Percentiles rank a stretch among this genome's conserved stretches.
phyloP scores from a whole-genome alignment of 2,888 invertebrate genomes.

The Harpagoxenus sublaevis region DNA sequence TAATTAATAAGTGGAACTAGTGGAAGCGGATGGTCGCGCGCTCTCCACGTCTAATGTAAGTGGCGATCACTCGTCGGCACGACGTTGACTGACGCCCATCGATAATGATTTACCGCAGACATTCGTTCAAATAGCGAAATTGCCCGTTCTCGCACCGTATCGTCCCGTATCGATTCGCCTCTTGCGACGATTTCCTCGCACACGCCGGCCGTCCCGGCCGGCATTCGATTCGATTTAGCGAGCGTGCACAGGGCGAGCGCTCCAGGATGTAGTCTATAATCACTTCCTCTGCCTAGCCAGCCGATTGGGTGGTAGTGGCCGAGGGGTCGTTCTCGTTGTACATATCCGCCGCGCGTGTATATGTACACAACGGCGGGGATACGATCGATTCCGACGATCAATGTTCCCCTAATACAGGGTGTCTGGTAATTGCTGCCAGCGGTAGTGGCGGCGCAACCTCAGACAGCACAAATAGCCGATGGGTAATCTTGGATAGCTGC shows the following conservation, averaged over 20 bases:
- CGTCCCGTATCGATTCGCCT: slow-evolving; percentile 34
- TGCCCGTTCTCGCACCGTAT: background rate
- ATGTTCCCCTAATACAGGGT: slow-evolving; percentile 78
- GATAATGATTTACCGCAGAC: slow-evolving; percentile 21
- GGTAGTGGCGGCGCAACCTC: slow-evolving; percentile 13
- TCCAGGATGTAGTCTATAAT: slow-evolving; percentile 84
- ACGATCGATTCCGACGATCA: slow-evolving; percentile 81
- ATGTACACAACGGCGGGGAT: slow-evolving; percentile 62
- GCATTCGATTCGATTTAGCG: slow-evolving; percentile 75
- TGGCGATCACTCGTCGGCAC: background rate
- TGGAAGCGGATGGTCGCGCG: background rate
- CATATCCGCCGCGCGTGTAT: slow-evolving; percentile 72
- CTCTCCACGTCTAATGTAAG: background rate
- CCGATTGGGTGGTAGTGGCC: slow-evolving; percentile 75
- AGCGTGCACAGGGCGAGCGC: slow-evolving; percentile 71
- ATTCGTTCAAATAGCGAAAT: slow-evolving; percentile 39
- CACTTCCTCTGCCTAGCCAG: slow-evolving; percentile 81
- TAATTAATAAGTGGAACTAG: slow-evolving; percentile 25
- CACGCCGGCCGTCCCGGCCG: slow-evolving; percentile 57
- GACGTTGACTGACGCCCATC: slow-evolving; percentile 21
- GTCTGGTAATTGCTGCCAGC: slow-evolving; percentile 46
- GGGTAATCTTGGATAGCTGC: slow-evolving; percentile 35
- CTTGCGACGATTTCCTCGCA: slow-evolving; percentile 52
- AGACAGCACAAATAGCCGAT: slow-evolving; percentile 44
- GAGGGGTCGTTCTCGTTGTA: slow-evolving; percentile 76